These are phyloP conservation scores for Chaetodon trifasciatus DNA, from an alignment of 2,797 vertebrate species.

Conservation along the genomic window DNA sequence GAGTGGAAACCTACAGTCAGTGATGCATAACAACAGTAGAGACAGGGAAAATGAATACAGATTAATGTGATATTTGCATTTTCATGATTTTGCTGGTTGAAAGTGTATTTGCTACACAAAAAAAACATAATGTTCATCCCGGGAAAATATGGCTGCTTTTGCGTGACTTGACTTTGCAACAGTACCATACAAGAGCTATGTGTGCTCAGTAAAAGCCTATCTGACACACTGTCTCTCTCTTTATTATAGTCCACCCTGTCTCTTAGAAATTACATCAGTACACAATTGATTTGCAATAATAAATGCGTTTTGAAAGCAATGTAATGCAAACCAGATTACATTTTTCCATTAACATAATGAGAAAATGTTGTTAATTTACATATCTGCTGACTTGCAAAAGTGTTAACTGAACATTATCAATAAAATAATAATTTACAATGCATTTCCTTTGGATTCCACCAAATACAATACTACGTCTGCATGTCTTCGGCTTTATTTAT, in stretches of 20 bases:
- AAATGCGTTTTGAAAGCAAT: neutral
- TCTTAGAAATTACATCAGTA: neutral
- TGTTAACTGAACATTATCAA: neutral
- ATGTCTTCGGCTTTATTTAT: too few relatives aligned
- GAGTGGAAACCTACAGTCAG: neutral
- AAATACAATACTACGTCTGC: neutral
- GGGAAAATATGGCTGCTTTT: conserved; percentile 4
- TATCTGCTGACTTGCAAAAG: neutral
- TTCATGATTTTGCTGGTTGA: neutral
- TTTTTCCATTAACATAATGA: neutral
- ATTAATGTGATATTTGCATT: neutral
- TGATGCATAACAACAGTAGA: neutral
- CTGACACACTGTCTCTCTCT: neutral
- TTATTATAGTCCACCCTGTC: neutral
- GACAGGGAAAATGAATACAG: neutral
- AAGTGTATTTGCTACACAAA: neutral
- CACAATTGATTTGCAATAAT: neutral
- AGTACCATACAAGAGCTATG: neutral
- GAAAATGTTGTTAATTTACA: neutral
- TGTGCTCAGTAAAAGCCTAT: neutral
- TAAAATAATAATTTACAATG: neutral
- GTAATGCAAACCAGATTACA: neutral
- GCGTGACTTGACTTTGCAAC: neutral
- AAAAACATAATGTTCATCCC: neutral
- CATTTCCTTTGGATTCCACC: neutral